Conservation (phyloP, 2,888 invertebrate genomes). For the Lasius fuliginosus region DNA sequence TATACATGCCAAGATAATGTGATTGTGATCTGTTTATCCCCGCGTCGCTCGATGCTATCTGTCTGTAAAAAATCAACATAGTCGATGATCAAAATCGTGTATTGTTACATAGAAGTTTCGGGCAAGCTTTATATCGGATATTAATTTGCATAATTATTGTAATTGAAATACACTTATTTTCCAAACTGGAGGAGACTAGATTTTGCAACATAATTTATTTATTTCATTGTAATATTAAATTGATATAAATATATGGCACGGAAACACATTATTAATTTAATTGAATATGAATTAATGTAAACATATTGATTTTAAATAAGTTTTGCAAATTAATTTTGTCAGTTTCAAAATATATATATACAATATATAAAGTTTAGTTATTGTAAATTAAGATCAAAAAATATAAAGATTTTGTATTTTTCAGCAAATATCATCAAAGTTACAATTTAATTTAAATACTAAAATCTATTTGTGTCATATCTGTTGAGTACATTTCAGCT, state of each 20-base stretch:
- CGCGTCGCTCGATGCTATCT: background rate
- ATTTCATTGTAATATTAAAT: slow-evolving; percentile 19
- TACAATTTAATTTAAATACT: background rate
- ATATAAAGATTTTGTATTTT: background rate
- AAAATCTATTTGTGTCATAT: slow-evolving; percentile 9
- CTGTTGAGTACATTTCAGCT: background rate
- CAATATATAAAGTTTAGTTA: background rate
- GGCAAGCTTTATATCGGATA: background rate
- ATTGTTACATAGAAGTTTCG: background rate
- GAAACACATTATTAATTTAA: slow-evolving; percentile 25
- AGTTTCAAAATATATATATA: background rate
- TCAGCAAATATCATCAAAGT: background rate
- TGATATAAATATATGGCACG: background rate
- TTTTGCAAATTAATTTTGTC: slow-evolving; percentile 5
- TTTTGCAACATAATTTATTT: slow-evolving; percentile 40
- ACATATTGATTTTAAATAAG: background rate
- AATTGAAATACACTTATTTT: slow-evolving; percentile 32
- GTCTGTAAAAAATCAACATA: background rate
- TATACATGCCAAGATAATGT: background rate
- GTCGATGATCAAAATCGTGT: background rate
- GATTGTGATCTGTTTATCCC: background rate
- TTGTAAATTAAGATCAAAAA: background rate
- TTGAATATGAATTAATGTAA: background rate
- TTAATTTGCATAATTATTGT: slow-evolving; percentile 33
- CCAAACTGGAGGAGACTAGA: background rate